Conservation (phyloP, 1,140 invertebrate genomes). For the Caenorhabditis briggsae region DNA sequence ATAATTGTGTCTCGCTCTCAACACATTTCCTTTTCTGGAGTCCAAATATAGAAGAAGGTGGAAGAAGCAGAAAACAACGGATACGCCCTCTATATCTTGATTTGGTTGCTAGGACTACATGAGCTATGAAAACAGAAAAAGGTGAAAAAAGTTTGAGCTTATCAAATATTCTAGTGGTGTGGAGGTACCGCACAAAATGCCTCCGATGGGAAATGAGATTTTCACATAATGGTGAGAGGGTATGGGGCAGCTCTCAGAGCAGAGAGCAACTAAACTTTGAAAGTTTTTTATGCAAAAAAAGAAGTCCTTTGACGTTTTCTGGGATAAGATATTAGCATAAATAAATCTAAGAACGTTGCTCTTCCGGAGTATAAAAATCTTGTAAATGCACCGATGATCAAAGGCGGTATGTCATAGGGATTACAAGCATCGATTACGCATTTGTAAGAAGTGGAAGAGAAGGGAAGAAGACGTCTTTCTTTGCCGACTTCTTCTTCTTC, state of each 20-base stretch:
- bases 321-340: constrained; percentile 7
- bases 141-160: background rate
- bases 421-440: constrained; percentile 20
- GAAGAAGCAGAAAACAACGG: constrained; percentile 4
- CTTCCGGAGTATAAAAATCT: background rate
- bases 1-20: constrained; percentile 30
- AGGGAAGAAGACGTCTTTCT: constrained; percentile 3
- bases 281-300: background rate
- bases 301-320: constrained; percentile 20
- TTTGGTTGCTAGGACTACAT: constrained; percentile 47
- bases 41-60: background rate
- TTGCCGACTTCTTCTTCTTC: constrained; percentile 16
- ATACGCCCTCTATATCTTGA: background rate
- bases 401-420: constrained; percentile 30
- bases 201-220: constrained; percentile 33
- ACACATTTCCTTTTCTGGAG: background rate
- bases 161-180: constrained; percentile 13
- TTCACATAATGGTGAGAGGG: constrained; percentile 31
- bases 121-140: background rate
- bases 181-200: background rate
- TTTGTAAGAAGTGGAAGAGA: constrained; percentile 5
- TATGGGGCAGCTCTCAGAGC: background rate
- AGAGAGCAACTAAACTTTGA: background rate
- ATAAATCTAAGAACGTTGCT: constrained; percentile 13
- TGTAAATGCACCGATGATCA: background rate